A percentile compares a stretch with the other conserved stretches of the same genome.
Conservation (phyloP, 2,888 invertebrate genomes). For the Drosophila paramelanica region DNA sequence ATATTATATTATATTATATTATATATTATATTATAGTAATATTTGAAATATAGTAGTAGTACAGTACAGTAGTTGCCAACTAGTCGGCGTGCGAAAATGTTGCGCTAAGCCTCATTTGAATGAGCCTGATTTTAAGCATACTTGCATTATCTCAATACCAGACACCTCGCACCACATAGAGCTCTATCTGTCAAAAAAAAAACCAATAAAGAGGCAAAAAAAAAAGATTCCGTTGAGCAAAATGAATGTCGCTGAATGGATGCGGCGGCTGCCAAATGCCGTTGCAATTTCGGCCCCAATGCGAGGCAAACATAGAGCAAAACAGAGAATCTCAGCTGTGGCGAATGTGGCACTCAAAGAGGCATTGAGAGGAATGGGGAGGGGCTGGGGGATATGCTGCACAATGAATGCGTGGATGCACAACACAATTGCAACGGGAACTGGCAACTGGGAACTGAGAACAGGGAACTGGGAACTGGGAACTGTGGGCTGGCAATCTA, state of each 20-base stretch:
- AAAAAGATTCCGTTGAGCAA: conserved; percentile 25
- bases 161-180: background rate
- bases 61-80: too few relatives aligned
- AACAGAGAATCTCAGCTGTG: conserved; percentile 52
- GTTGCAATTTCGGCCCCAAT: conserved; percentile 65
- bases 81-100: too few relatives aligned
- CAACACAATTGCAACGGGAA: conserved; percentile 50
- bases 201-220: conserved; percentile 1
- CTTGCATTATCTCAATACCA: conserved; percentile 50
- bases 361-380: background rate
- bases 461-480: background rate
- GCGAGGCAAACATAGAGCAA: conserved; percentile 24
- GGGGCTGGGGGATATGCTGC: background rate
- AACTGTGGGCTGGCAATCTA: conserved; percentile 61
- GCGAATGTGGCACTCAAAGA: conserved; percentile 22
- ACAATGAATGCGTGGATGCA: conserved; percentile 58
- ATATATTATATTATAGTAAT: too few relatives aligned
- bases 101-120: too few relatives aligned
- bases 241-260: conserved; percentile 67
- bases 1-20: too few relatives aligned
- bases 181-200: conserved; percentile 8
- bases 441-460: conserved; percentile 12
- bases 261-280: conserved; percentile 77
- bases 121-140: conserved; percentile 5
- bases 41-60: too few relatives aligned